Evolutionary conservation across 2,888 invertebrate species (phyloP).

Genomic region (Scaptomyza flava): DNA sequence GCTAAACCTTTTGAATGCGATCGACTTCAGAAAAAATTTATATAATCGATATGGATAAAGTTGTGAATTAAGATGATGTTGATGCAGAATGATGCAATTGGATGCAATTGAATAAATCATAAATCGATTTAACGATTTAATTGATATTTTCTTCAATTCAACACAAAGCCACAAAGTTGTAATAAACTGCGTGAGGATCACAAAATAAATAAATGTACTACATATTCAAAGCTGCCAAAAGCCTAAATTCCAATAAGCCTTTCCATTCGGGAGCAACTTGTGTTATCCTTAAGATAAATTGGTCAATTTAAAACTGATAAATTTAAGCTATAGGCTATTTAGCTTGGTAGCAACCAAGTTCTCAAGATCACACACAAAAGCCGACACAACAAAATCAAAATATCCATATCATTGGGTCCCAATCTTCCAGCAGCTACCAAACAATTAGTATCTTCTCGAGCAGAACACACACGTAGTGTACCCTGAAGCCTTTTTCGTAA

Average conservation of each 20-base stretch:
- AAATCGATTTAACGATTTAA: no score
- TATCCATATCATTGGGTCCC: slow-evolving; percentile 10
- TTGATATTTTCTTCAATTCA: no score
- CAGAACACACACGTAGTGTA: slow-evolving; percentile 68
- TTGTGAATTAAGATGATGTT: no score
- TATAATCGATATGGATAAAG: no score
- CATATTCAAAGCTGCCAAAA: background rate
- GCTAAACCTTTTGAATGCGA: no score
- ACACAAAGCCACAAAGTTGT: no score
- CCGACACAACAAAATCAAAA: slow-evolving; percentile 32
- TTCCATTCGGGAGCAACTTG: slow-evolving; percentile 10
- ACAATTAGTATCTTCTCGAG: slow-evolving; percentile 60
- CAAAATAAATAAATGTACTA: no score
- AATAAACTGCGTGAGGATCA: no score
- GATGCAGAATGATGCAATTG: no score
- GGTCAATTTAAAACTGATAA: slow-evolving; percentile 28
- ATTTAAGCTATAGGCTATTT: background rate
- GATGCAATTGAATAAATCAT: no score
- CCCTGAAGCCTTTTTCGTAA: slow-evolving; percentile 27
- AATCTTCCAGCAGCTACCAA: slow-evolving; percentile 32
- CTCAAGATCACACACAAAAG: slow-evolving; percentile 51
- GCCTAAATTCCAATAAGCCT: background rate
- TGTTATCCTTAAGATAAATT: slow-evolving; percentile 18
- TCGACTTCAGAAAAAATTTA: no score
- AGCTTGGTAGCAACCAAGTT: slow-evolving; percentile 36